These are phyloP conservation scores for Sturnira hondurensis DNA, from an alignment of 2,113 vertebrate species.

Conservation along the genomic window DNA sequence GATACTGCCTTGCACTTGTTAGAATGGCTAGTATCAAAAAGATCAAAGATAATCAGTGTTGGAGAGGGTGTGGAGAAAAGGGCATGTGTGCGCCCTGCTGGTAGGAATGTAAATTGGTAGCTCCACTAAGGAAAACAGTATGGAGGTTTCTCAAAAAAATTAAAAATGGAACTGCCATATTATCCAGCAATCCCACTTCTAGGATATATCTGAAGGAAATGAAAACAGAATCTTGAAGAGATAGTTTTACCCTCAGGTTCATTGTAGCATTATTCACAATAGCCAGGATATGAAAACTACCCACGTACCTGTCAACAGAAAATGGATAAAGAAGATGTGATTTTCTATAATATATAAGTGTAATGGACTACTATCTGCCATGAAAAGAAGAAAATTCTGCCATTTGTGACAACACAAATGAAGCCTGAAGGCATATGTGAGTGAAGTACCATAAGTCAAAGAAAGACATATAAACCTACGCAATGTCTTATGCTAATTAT, in stretches of 20 bases:
- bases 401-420: not conserved
- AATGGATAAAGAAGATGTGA: not conserved
- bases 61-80: not conserved
- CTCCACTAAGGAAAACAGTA: not conserved
- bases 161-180: not conserved
- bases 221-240: not conserved
- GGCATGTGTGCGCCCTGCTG: not conserved
- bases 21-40: not conserved
- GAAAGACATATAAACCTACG: not conserved
- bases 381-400: not conserved
- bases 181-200: not conserved
- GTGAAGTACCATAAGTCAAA: not conserved
- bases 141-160: not conserved
- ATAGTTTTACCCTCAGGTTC: not conserved
- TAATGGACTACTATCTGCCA: not conserved
- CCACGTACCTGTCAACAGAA: not conserved
- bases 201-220: not conserved
- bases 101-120: not conserved
- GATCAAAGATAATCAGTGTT: not conserved
- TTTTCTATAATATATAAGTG: not conserved
- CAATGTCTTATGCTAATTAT: not conserved
- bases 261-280: not conserved
- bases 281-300: not conserved
- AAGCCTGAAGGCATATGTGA: not conserved
- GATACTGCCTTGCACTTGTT: not conserved